Base-by-base conservation (phyloP, 2,113 vertebrate species). In the Rhegmatorhina hoffmannsi region DNA sequence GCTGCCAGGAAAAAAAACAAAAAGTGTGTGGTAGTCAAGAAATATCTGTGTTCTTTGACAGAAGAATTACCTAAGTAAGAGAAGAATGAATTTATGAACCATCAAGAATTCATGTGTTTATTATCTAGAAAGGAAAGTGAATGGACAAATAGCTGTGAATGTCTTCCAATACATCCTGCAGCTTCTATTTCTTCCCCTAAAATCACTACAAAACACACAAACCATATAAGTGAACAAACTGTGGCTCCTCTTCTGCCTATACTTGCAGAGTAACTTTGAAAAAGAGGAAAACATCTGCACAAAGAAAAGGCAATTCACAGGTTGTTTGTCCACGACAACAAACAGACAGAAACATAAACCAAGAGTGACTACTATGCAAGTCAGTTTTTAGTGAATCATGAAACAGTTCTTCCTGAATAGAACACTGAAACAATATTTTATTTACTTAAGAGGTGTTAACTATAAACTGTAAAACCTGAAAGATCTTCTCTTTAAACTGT, bases 1-100 rank as follows among this genome's bases (percentile, higher is more conserved):
- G 99, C 99, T 99, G 97, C 58, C 90, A 95, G 78, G 60, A 60
- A 64, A 85, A 85, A n/a, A 90, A 52, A 76, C 36, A 66, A 47
- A 44, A 89, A 13, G 28, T 11, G 11, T 25, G 79, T 62, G 21
- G 89, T n/a, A 95, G 84, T 90, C 49, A 40, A 93, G 75, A 93
- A 95, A 74, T 76, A 90, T 13, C 12, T 53, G 23, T 7, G n/a
- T n/a, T 63, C 21, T 70, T 43, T 68, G 17, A 86, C 0, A 88
- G 34, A 29, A 66, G 34, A 74, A 68, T 69, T 43, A 79, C 14
- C 60, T 12, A 81, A 62, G 11, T 31, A 55, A 72, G 6, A 67
- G 44, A 70, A 68, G 26, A 89, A 89, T 3, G 3, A 80, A 58
- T 28, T 77, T 58, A 28, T 7, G 26, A 91, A 85, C 47, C 29